Base-by-base conservation (phyloP, 2,888 invertebrate species). In the Caenorhabditis macrosperma region DNA sequence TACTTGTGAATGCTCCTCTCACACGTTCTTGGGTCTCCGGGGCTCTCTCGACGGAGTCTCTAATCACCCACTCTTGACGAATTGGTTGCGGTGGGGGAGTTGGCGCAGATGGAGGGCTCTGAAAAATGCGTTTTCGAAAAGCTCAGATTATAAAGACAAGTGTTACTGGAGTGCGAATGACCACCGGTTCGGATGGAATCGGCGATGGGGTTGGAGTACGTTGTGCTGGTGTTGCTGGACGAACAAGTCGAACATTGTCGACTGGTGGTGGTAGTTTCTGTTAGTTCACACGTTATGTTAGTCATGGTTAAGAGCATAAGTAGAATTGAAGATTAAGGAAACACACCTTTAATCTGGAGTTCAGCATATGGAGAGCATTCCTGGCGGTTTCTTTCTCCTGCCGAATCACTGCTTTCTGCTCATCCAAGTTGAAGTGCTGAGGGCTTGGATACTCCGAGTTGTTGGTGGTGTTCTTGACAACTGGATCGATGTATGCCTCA, bases 231-330 rank as follows among this genome's bases (percentile, higher is more conserved):
- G 74, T 55, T 17, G 46, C 35, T 17, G 78, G 77, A 50, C 79
- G 82, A 60, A 79, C 61, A 1, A 81, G 22, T 50, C 71, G 72
- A 10, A 82, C 78, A 60, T 78, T 72, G 44, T 84, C 84, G 10
- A 84, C 77, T 52, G 84, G 82, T 48, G 84, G 84, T 60, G 84
- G 84, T 44, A 84, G 60, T 59, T 66, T 64, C 84, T 84, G 82
- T 71, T 67, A 71, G 74, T 68, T 54, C 17, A 57, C 12, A 46
- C 24, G 28, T 2, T 1, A 28, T 38, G 54, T 63, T 61, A 52
- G 24, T 35, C 38, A 30, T 15, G 4, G 7, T 35, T 2, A 24
- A 41, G 6, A n/a, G 6, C 38, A 15, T 38, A 24, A 38, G 9
- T 30, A 50, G 12, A 30, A 33, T 44, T 57, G 1, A 24, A 59